These are phyloP conservation scores for Amphiura filiformis DNA, from an alignment of 35 echinoderm and acorn worm species.

Conservation along the genomic window DNA sequence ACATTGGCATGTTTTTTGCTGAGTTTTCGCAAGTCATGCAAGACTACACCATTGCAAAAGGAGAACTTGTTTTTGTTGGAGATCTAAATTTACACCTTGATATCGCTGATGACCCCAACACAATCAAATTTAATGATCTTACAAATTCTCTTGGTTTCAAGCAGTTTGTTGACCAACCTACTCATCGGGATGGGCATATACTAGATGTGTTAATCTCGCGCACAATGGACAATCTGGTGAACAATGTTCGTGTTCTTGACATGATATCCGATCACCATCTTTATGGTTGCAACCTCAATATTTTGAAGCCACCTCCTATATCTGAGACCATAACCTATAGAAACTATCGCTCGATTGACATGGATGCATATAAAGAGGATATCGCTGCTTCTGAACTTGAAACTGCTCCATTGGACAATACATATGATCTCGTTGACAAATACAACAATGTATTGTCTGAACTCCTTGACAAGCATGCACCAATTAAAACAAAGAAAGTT, in stretches of 20 bases:
- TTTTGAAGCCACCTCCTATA: neutral
- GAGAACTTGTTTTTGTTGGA: constrained; percentile 49
- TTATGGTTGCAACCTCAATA: neutral
- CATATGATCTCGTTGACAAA: neutral
- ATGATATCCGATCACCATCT: constrained; percentile 15
- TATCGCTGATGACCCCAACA: constrained; percentile 15
- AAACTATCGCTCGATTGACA: constrained; percentile 23
- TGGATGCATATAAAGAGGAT: neutral
- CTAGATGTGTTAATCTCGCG: constrained; percentile 2
- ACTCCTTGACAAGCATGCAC: constrained; percentile 36
- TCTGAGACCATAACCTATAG: neutral
- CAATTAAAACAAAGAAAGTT: neutral
- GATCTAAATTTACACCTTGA: constrained; percentile 37
- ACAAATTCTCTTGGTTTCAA: neutral
- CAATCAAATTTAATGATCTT: constrained; percentile 24
- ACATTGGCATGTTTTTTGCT: constrained; percentile 18
- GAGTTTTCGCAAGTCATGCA: constrained; percentile 26
- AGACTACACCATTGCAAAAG: constrained; percentile 29
- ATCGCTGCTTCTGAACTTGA: neutral
- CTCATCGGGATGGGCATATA: neutral
- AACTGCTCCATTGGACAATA: neutral
- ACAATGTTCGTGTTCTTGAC: constrained; percentile 9
- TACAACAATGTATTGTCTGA: constrained; percentile 12
- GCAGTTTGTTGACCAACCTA: neutral
- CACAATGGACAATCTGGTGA: neutral